These are phyloP conservation scores for Drosophila equinoxialis DNA, from an alignment of 1,140 invertebrate genomes.

Conservation along the genomic window DNA sequence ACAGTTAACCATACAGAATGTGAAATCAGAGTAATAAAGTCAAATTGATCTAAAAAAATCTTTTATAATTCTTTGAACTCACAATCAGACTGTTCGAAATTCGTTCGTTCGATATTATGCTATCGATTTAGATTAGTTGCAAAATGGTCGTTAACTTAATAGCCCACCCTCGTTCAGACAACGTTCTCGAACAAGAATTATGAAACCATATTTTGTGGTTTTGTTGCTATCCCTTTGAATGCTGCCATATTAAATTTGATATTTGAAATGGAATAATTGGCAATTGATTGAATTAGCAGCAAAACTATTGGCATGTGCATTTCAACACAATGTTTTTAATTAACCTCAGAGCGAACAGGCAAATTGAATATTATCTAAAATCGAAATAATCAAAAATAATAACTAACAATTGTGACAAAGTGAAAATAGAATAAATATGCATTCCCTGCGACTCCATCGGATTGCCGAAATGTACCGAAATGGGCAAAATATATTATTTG, in stretches of 20 bases:
- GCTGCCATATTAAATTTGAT: slow-evolving; percentile 10
- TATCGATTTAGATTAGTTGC: too few relatives aligned
- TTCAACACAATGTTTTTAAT: slow-evolving; percentile 49
- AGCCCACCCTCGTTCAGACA: neutral
- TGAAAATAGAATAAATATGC: slow-evolving; percentile 42
- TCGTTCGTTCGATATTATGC: too few relatives aligned
- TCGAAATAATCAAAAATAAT: slow-evolving; percentile 50
- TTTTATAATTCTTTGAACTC: too few relatives aligned
- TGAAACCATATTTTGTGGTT: slow-evolving; percentile 9
- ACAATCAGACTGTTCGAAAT: too few relatives aligned
- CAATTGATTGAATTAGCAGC: slow-evolving; percentile 38
- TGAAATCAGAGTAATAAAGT: too few relatives aligned
- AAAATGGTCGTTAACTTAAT: neutral
- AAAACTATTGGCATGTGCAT: slow-evolving; percentile 1
- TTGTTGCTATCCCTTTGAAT: slow-evolving; percentile 5
- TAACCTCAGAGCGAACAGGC: slow-evolving; percentile 33
- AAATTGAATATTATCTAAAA: slow-evolving; percentile 39
- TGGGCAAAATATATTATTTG: slow-evolving; percentile 52
- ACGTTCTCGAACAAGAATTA: neutral
- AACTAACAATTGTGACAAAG: slow-evolving; percentile 43
- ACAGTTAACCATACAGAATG: too few relatives aligned
- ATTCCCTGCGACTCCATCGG: neutral
- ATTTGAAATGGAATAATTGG: slow-evolving; percentile 18
- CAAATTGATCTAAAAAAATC: too few relatives aligned
- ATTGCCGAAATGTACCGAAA: slow-evolving; percentile 13